A percentile compares a stretch with the other conserved stretches of the same genome.
These are phyloP conservation scores for Sigmodon hispidus DNA, from an alignment of 2,113 vertebrate genomes.

Conservation along the genomic window DNA sequence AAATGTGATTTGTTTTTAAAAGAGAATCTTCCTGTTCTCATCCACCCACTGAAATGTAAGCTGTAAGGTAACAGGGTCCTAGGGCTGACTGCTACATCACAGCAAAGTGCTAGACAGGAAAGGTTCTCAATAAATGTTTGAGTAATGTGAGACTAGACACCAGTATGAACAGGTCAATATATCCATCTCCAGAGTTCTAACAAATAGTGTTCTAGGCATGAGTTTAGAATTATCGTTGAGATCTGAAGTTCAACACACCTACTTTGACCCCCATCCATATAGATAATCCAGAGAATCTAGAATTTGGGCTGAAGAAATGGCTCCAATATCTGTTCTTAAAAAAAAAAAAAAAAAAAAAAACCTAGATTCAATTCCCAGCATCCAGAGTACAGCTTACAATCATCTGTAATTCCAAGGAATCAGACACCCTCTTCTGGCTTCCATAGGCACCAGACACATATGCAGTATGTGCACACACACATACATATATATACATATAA, in stretches of 20 bases:
- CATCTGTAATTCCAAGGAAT: background rate
- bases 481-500: no score
- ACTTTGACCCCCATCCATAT: background rate
- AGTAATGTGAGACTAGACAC: background rate
- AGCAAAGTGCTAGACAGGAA: background rate
- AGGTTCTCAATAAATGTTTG: background rate
- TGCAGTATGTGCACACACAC: no score
- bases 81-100: background rate
- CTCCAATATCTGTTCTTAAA: background rate
- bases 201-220: background rate
- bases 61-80: background rate
- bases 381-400: background rate
- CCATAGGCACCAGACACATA: background rate
- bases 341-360: no score
- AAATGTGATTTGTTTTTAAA: background rate
- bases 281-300: background rate
- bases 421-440: background rate
- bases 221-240: slow-evolving; percentile 8
- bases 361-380: background rate
- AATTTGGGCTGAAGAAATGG: background rate
- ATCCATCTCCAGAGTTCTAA: background rate
- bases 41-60: background rate
- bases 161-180: background rate
- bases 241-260: slow-evolving; percentile 39
- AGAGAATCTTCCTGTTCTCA: background rate